Evolutionary conservation across 2,797 vertebrate genomes (phyloP), one percentile per base, ranked within the genome.

Genomic region (Xyrichtys novacula): DNA sequence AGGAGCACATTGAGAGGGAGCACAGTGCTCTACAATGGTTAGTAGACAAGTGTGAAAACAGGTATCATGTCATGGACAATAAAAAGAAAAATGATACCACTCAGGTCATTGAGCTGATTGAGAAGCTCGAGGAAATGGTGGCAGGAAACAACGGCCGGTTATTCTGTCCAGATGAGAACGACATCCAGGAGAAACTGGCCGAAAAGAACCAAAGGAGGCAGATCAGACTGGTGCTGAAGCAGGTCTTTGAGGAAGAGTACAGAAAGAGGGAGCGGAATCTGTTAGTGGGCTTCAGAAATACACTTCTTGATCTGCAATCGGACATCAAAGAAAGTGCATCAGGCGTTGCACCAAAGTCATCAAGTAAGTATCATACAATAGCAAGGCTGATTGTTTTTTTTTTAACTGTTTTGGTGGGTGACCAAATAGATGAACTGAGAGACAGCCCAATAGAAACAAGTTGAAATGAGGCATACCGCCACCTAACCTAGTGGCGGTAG

Each of bases 1-100:
- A 89, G 48, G 84, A 85, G 29, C 74, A 87, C 53, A 89, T 89
- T 10, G 86, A 87, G 68, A 78, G 65, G 17, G 84, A 88, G 49
- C 39, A 34, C 2, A 0, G 0, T 0, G 9, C 67, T 17, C 48
- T 89, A 1, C 19, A 19, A 22, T 76, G 79, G 86, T 22, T 91
- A 57, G 70, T 85, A 2, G 80, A 88, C 40, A 84, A 56, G 42
- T 88, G 89, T 67, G 70, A 71, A 40, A 88, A 89, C 64, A 84
- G 20, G 34, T 86, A 90, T 64, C 85, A 90, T 8, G 65, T 72
- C 0, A 3, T 88, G 2, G 81, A 80, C 65, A 84, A 85, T 0
- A 17, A 20, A 17, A 83, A 68, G 26, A 85, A 62, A 62, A 2
- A 1, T 2, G 43, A 85, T 15, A 2, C 1, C 9, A 57, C 17